phyloP scores from a whole-genome alignment of 2,113 vertebrate genomes.

The Thamnaconus septentrionalis region DNA sequence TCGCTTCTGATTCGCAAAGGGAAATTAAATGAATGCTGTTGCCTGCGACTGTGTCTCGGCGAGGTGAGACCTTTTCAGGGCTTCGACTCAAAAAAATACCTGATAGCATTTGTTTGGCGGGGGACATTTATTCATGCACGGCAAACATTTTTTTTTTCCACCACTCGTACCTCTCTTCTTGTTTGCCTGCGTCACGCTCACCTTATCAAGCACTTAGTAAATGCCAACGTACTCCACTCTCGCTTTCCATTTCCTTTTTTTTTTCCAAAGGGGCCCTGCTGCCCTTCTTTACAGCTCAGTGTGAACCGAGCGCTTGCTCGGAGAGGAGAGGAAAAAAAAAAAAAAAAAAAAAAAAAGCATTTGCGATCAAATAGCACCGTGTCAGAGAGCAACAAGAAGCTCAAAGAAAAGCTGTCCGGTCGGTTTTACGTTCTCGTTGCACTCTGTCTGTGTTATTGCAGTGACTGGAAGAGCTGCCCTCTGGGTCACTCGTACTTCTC shows the following conservation, averaged over 20 bases:
- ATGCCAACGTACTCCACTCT: conserved; percentile 46
- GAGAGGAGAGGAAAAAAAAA: too few relatives aligned
- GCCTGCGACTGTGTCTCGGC: too few relatives aligned
- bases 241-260: conserved; percentile 1
- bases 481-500: too few relatives aligned
- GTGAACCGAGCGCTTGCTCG: not conserved
- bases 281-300: conserved; percentile 20
- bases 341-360: not conserved
- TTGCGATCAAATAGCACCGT: conserved; percentile 3
- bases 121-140: not conserved
- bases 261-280: conserved; percentile 13
- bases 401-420: too few relatives aligned
- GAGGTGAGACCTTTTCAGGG: too few relatives aligned
- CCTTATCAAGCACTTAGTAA: conserved; percentile 53
- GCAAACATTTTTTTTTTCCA: not conserved
- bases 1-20: too few relatives aligned
- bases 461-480: too few relatives aligned
- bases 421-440: too few relatives aligned
- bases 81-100: too few relatives aligned
- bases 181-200: conserved; percentile 43
- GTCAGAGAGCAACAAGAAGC: not conserved
- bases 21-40: too few relatives aligned
- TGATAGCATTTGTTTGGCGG: not conserved
- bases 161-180: conserved; percentile 29
- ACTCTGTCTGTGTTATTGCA: too few relatives aligned